Base-by-base conservation (phyloP, 2,797 vertebrate genomes). In the Melanotaenia boesemani region DNA sequence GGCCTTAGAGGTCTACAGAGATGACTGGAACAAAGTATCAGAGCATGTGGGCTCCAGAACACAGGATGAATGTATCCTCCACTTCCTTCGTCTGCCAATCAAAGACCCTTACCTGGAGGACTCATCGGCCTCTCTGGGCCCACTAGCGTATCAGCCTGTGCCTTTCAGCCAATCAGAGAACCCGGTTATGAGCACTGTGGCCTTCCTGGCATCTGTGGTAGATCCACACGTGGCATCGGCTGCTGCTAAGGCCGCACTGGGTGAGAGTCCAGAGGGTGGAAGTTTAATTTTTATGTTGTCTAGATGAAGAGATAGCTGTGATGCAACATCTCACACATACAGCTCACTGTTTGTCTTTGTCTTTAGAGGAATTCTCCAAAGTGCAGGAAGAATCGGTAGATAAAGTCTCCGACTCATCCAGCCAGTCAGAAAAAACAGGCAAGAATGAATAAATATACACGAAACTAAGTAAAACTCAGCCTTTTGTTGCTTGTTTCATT, bases 11-110 rank as follows among this genome's bases (percentile, higher is more conserved):
- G 97, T 99, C 93, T 99, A 99, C 91, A 97, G 97, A 84, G 98
- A 99, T 1, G 98, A 99, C 91, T 99, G 98, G 98, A 99, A 99
- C 91, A 99, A 99, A 88, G 98, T 99, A 4, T 99, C 98, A 0
- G 98, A 99, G 91, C 98, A 99, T 0, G 97, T 99, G 2, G 98
- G 98, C 34, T 99, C 97, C 82, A 96, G 97, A 30, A 99, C 98
- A 0, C 98, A 99, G 71, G 98, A 99, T 0, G 98, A 99, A 75
- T 99, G 98, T 83, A 99, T 99, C 70, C 97, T 99, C 6, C 97
- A 99, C 79, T 99, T 99, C 58, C 93, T 99, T 52, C 94, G 98
- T 0, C 94, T 99, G 61, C 98, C 98, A 0, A 99, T 99, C 20
- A 98, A 99, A 72, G 98, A 99, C 32, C 98, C 98, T 0, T 99